A percentile compares a stretch with the other conserved stretches of the same genome.
These are phyloP conservation scores for Sialia sialis DNA, from an alignment of 2,113 vertebrate genomes.

Conservation along the genomic window DNA sequence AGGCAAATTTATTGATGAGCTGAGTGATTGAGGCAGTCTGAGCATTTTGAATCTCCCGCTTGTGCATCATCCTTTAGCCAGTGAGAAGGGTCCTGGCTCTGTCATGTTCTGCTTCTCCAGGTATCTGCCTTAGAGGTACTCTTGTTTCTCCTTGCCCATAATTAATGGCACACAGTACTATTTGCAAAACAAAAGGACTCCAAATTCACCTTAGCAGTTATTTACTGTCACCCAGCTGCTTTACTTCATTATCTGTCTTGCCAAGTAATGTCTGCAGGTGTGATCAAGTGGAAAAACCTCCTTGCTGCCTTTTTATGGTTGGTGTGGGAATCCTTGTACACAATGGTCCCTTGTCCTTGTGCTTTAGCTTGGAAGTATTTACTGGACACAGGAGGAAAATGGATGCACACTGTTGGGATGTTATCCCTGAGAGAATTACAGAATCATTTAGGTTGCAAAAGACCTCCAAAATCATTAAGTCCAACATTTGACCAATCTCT, in stretches of 20 bases:
- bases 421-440: neutral
- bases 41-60: neutral
- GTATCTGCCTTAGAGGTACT: neutral
- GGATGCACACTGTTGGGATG: neutral
- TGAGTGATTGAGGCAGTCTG: neutral
- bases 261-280: neutral
- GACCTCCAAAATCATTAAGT: neutral
- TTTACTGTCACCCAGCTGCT: neutral
- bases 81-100: fast-evolving
- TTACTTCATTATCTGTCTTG: neutral
- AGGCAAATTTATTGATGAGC: neutral
- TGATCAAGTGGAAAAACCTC: constrained; percentile 18
- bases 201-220: constrained; percentile 24
- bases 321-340: neutral
- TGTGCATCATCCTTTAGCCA: neutral
- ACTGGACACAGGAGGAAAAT: neutral
- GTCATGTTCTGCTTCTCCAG: neutral
- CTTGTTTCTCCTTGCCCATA: neutral
- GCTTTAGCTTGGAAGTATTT: neutral
- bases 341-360: neutral
- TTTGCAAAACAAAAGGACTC: constrained; percentile 11
- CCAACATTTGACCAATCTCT: neutral
- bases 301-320: neutral
- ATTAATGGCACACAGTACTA: neutral
- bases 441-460: neutral